phyloP scores from a whole-genome alignment of 2,797 vertebrate species.

The Lacerta viridis region DNA sequence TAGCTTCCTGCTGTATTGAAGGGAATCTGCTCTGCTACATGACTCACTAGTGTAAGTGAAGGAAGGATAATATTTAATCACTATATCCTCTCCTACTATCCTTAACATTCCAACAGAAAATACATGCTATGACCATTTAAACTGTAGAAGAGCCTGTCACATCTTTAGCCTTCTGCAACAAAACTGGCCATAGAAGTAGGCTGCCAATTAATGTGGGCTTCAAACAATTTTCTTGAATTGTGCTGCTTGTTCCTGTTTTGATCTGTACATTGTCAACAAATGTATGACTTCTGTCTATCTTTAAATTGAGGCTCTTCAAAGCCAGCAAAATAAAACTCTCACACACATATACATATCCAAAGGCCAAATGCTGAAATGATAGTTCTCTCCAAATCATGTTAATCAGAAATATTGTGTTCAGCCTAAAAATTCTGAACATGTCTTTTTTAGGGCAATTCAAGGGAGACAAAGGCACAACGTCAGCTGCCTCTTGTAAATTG shows the following conservation, averaged over 20 bases:
- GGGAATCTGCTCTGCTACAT: no score
- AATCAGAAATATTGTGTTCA: constrained; percentile 20
- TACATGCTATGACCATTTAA: no score
- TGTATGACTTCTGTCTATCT: not conserved
- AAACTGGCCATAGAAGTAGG: not conserved
- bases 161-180: not conserved
- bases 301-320: constrained; percentile 1
- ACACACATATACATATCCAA: not conserved
- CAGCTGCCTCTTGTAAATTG: constrained; percentile 2
- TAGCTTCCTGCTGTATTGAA: no score
- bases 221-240: not conserved
- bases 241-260: not conserved
- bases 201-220: not conserved
- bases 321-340: not conserved
- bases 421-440: not conserved
- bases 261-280: not conserved
- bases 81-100: no score
- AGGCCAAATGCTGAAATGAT: constrained; percentile 3
- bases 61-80: no score
- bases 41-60: no score
- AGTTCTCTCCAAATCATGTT: not conserved
- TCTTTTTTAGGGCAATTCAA: constrained; percentile 9
- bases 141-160: not conserved
- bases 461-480: not conserved
- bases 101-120: no score